phyloP scores from a whole-genome alignment of 2,113 vertebrate genomes.

The Proteles cristata region DNA sequence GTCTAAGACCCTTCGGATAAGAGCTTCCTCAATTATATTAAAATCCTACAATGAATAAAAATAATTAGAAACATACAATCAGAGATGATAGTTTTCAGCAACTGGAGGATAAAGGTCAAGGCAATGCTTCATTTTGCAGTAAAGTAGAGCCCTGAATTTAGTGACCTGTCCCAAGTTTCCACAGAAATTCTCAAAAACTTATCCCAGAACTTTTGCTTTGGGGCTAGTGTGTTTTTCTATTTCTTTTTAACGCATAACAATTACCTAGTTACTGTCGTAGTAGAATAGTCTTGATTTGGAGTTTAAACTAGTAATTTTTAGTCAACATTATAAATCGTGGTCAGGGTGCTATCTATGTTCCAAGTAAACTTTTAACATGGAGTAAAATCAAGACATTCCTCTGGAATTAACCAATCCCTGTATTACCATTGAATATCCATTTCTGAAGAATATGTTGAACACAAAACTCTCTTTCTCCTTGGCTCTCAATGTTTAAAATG shows the following conservation, averaged over 20 bases:
- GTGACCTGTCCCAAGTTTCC: background rate
- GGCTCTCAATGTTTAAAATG: background rate
- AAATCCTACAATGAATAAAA: slow-evolving; percentile 78
- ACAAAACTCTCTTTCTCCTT: background rate
- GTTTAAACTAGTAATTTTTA: slow-evolving; percentile 36
- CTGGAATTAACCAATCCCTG: background rate
- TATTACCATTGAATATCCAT: background rate
- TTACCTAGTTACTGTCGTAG: background rate
- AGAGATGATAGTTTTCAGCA: slow-evolving; percentile 35
- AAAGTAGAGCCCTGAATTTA: background rate
- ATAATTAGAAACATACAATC: slow-evolving; percentile 55
- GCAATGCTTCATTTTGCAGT: background rate
- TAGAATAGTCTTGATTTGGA: background rate
- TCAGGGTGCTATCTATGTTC: background rate
- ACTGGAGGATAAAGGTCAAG: background rate
- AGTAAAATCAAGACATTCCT: background rate
- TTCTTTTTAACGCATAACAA: background rate
- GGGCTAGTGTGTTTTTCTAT: background rate
- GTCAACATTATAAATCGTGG: background rate
- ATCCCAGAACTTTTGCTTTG: background rate
- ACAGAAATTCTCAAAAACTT: background rate
- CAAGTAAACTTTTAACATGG: background rate
- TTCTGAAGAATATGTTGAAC: background rate
- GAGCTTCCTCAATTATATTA: slow-evolving; percentile 81
- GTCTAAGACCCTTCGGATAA: slow-evolving; percentile 82